These are phyloP conservation scores for Cerastoderma edule DNA, from an alignment of 2,888 invertebrate genomes.

Conservation along the genomic window DNA sequence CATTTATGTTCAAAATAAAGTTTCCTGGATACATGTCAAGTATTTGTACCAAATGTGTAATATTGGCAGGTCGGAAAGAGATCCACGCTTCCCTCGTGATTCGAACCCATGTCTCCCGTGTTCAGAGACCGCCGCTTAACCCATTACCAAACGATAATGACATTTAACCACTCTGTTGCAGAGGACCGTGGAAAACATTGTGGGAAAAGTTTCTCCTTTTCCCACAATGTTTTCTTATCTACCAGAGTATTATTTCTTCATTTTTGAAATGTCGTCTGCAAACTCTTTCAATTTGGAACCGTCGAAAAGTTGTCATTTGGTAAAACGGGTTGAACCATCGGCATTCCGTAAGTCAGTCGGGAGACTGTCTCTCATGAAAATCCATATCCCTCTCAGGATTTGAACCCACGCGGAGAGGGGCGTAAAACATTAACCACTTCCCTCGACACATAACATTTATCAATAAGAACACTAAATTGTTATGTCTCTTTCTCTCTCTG, in stretches of 20 bases:
- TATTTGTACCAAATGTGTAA: too few species aligned
- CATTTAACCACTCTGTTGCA: neutral
- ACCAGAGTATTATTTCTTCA: neutral
- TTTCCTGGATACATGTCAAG: too few species aligned
- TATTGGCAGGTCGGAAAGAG: too few species aligned
- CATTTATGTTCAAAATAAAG: too few species aligned
- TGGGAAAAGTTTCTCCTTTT: slow-evolving; percentile 10
- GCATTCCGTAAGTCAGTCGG: neutral
- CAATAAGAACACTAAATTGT: too few species aligned
- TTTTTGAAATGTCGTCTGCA: too few species aligned
- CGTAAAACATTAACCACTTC: too few species aligned
- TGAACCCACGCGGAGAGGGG: neutral
- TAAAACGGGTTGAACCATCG: neutral
- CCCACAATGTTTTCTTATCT: neutral
- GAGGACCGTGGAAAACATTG: neutral
- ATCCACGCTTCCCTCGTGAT: too few species aligned
- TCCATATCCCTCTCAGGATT: neutral
- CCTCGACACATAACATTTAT: too few species aligned
- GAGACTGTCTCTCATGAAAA: neutral
- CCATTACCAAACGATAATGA: neutral
- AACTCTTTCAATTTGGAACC: neutral
- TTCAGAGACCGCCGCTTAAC: neutral
- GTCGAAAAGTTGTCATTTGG: neutral
- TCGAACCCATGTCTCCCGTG: neutral
- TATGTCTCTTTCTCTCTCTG: too few species aligned